Conservation (phyloP, 2,113 vertebrate species). For the Oxygymnocypris stewartii region DNA sequence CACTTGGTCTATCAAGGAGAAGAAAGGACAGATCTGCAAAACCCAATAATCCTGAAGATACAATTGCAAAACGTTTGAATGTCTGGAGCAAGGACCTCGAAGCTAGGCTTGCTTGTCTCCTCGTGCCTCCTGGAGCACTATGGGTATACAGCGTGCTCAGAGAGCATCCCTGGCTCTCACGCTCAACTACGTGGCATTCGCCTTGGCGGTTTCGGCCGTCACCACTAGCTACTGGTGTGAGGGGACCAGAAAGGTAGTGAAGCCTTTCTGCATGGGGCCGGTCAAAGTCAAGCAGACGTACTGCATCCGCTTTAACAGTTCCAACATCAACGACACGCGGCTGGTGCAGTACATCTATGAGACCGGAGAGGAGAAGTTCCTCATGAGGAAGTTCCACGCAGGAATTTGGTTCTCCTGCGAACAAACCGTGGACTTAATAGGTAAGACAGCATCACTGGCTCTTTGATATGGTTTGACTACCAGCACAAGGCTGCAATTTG, state of each 20-base stretch:
- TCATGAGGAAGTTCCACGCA: constrained; percentile 80
- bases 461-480: background rate
- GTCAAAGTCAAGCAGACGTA: constrained; percentile 67
- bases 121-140: constrained; percentile 56
- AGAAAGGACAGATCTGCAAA: constrained; percentile 38
- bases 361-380: constrained; percentile 84
- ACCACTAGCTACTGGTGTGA: constrained; percentile 92
- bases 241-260: constrained; percentile 83
- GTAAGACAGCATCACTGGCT: constrained; percentile 68
- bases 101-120: constrained; percentile 68
- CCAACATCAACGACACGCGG: constrained; percentile 74
- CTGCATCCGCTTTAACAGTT: constrained; percentile 82
- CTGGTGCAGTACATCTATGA: constrained; percentile 87
- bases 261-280: constrained; percentile 81
- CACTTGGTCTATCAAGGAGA: background rate
- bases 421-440: constrained; percentile 76
- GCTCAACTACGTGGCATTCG: constrained; percentile 80
- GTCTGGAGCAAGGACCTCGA: constrained; percentile 61
- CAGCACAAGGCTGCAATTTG: background rate
- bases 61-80: constrained; percentile 72
- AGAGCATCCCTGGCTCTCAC: constrained; percentile 80
- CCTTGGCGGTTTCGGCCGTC: constrained; percentile 80
- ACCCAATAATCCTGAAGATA: constrained; percentile 61
- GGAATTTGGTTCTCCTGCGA: constrained; percentile 89
- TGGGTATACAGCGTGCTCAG: constrained; percentile 73